These are phyloP conservation scores for Procambarus clarkii DNA, from an alignment of 1,140 invertebrate species.

Conservation along the genomic window DNA sequence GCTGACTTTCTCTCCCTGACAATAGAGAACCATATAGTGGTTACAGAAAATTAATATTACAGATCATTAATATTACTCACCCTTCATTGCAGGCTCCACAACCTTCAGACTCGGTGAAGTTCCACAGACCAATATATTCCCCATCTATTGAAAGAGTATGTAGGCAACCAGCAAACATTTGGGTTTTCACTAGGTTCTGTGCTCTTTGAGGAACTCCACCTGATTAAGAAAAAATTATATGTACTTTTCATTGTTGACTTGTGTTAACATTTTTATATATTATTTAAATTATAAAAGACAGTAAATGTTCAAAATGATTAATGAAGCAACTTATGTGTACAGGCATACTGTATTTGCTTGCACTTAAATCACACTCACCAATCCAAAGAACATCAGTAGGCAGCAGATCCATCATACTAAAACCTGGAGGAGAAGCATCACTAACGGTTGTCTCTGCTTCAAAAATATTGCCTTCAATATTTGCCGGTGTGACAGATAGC, in stretches of 20 bases:
- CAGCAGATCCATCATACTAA: conserved; percentile 71
- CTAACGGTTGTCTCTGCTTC: conserved; percentile 69
- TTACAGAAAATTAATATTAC: no score
- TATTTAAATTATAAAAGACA: no score
- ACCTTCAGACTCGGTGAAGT: conserved; percentile 83
- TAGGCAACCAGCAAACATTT: conserved; percentile 82
- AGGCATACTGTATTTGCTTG: no score
- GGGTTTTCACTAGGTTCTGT: conserved; percentile 38
- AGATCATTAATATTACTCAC: conserved; percentile 75
- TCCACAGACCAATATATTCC: conserved; percentile 89
- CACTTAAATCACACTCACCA: conserved; percentile 27
- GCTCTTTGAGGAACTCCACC: conserved; percentile 59
- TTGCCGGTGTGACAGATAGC: conserved; percentile 78
- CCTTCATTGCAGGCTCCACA: conserved; percentile 85
- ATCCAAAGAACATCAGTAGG: conserved; percentile 55
- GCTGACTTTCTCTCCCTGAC: no score
- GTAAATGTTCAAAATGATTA: no score
- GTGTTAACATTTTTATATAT: no score
- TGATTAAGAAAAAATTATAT: conserved; percentile 15
- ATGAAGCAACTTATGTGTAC: no score
- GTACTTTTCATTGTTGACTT: no score
- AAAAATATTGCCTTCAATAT: conserved; percentile 10
- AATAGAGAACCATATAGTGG: no score
- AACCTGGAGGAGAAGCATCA: conserved; percentile 67
- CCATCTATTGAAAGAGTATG: conserved; percentile 87